Base-by-base conservation (phyloP, 2,888 invertebrate species). In the Dione vanillae region DNA sequence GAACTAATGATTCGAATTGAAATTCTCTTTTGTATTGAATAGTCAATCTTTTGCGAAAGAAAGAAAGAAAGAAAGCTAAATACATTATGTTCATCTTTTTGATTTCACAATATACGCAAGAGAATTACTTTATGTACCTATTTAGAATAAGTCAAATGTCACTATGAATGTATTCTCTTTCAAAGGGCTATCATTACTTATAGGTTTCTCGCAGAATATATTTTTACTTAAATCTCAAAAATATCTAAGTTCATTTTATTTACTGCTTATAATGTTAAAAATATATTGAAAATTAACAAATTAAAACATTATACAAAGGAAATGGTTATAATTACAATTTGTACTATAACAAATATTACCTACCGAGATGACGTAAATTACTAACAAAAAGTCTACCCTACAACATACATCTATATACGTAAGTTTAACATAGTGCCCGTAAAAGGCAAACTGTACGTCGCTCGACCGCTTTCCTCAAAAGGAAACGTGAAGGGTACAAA, bases 401-500 rank as follows among this genome's bases (percentile, higher is more conserved):
- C 5, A 16, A 11, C 37, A 49, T 5, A 49, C 19, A 54, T 27
- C 14, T 27, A 27, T 52, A 27, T 27, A 27, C 54, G n/a, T 54
- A 54, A 47, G 37, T 9, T 64, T 37, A 37, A 37, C 35, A 45
- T 37, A 35, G 19, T 19, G 16, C 7, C 62, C 62, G 3, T 47
- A 64, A 47, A 49, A 64, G 49, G 64, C 16, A 19, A 47, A 9
- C 49, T 14, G 27, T 45, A 56, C 52, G 41, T 27, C 45, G 68
- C 37, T 47, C 45, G 14, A 49, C 62, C 16, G 45, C 16, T 19
- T 35, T 37, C 52, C 54, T 45, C 3, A n/a, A 19, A 64, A 43
- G 68, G 68, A 40, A 68, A 68, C 20, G 47, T 12, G 47, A 47
- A 43, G 14, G 59, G 37, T 20, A 37, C 20, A 64, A 37, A 69